phyloP scores from a whole-genome alignment of 1,140 invertebrate species.

The Sycophila sp. region DNA sequence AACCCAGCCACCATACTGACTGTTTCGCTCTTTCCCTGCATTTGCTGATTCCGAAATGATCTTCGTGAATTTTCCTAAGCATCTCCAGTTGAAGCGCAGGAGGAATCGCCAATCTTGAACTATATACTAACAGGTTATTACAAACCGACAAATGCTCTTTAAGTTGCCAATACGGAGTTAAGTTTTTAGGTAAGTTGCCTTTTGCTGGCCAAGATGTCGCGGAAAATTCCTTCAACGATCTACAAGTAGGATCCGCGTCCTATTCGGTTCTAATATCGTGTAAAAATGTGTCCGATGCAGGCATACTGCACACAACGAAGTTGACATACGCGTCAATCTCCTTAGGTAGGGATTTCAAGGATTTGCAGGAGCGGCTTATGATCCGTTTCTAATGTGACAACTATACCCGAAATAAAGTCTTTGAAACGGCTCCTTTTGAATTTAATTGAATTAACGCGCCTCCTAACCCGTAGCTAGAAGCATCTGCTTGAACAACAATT shows the following conservation, averaged over 20 bases:
- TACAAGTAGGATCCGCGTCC: constrained; percentile 6
- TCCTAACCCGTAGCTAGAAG: constrained; percentile 38
- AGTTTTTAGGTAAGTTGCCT: too few species aligned
- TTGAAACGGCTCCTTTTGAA: constrained; percentile 36
- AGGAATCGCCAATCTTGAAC: not conserved
- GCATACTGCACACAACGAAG: too few species aligned
- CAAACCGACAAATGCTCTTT: not conserved
- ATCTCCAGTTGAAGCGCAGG: not conserved
- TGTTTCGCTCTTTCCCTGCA: not conserved
- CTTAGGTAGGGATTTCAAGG: too few species aligned
- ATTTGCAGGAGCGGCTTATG: too few species aligned
- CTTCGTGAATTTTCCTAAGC: not conserved
- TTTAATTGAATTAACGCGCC: constrained; percentile 22
- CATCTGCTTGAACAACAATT: constrained; percentile 39
- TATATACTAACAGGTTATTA: not conserved
- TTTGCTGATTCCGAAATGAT: not conserved
- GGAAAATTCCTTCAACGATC: not conserved
- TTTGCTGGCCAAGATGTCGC: not conserved
- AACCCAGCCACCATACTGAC: not conserved
- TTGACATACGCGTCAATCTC: too few species aligned
- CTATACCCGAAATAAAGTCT: constrained; percentile 31
- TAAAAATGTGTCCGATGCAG: not conserved
- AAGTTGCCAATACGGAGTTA: too few species aligned
- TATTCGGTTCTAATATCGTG: constrained; percentile 1
- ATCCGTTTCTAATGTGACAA: too few species aligned